These are phyloP conservation scores for Salvelinus namaycush DNA, from an alignment of 2,113 vertebrate species.

Conservation along the genomic window DNA sequence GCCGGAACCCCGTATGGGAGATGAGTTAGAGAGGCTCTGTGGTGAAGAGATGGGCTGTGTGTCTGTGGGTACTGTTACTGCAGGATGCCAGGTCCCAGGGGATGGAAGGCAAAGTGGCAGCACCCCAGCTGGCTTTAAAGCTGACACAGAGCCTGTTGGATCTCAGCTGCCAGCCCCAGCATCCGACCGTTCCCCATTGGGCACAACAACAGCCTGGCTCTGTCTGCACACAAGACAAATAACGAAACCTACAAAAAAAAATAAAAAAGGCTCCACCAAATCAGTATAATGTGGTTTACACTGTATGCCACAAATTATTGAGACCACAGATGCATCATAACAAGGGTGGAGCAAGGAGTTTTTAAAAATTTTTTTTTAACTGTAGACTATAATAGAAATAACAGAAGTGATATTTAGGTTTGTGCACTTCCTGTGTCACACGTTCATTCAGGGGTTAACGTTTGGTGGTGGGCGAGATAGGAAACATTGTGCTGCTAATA, in stretches of 20 bases:
- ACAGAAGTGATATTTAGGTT: constrained; percentile 38
- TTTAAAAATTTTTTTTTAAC: constrained; percentile 13
- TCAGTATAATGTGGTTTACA: too few species aligned
- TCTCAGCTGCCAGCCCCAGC: not conserved
- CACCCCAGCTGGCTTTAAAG: not conserved
- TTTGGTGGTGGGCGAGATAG: constrained; percentile 3
- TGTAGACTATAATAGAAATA: constrained; percentile 1
- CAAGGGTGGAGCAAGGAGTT: constrained; percentile 38
- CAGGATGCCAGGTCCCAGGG: constrained; percentile 7
- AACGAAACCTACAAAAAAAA: not conserved
- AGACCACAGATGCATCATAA: constrained; percentile 64
- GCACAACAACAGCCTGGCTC: too few species aligned
- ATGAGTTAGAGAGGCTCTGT: not conserved
- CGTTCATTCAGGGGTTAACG: not conserved
- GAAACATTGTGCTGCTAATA: constrained; percentile 33
- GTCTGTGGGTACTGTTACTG: not conserved
- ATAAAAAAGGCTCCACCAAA: too few species aligned
- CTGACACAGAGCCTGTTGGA: not conserved
- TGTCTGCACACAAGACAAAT: not conserved
- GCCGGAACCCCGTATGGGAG: not conserved
- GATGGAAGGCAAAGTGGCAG: not conserved
- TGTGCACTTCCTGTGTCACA: constrained; percentile 44
- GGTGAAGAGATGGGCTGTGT: not conserved
- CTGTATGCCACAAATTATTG: constrained; percentile 21
- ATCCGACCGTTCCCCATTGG: not conserved